These are phyloP conservation scores for Andinoacara biseriatus DNA, from an alignment of 2,113 vertebrate genomes.

Conservation along the genomic window DNA sequence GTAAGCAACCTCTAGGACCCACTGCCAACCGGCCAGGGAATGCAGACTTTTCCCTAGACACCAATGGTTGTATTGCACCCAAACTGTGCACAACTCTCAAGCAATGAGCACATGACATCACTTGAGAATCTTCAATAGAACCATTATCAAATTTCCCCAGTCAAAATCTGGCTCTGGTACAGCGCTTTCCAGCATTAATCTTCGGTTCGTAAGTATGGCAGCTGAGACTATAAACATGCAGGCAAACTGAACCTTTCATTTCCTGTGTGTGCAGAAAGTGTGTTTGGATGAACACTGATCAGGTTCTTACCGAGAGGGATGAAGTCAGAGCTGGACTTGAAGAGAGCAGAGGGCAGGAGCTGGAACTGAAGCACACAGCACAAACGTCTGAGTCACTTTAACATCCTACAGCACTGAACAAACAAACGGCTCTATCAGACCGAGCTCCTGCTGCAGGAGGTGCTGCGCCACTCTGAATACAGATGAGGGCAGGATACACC, in stretches of 20 bases:
- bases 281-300: background rate
- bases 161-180: too few species aligned
- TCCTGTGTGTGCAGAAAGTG: background rate
- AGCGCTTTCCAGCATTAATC: too few species aligned
- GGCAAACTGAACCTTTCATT: background rate
- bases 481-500: background rate
- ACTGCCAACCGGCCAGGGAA: too few species aligned
- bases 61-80: too few species aligned
- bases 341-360: slow-evolving; percentile 95
- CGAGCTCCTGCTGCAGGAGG: background rate
- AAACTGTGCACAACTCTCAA: too few species aligned
- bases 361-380: slow-evolving; percentile 87
- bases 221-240: background rate
- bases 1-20: too few species aligned
- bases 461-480: background rate
- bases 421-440: background rate
- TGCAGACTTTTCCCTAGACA: too few species aligned
- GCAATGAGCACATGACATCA: too few species aligned
- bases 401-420: background rate
- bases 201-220: background rate
- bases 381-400: background rate
- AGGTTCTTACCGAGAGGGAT: slow-evolving; percentile 91
- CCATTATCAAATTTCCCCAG: too few species aligned
- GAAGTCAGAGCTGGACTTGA: slow-evolving; percentile 96
- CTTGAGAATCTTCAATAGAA: too few species aligned